A percentile compares a stretch with the other conserved stretches of the same genome.
Evolutionary conservation across 2,888 invertebrate genomes (phyloP).

Genomic region (Hemithea aestivaria): DNA sequence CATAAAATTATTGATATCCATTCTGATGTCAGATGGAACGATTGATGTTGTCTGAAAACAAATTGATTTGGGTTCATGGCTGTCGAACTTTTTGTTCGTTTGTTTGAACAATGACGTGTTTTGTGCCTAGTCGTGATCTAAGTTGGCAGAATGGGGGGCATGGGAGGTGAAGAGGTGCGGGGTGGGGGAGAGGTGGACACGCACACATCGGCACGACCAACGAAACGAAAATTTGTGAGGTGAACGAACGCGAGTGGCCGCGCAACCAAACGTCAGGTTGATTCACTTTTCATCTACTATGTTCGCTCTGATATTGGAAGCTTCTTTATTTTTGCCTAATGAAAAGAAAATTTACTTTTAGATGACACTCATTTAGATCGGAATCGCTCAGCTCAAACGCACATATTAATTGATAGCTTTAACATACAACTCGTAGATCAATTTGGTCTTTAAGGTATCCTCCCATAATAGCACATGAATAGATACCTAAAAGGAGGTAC

Average conservation of each 20-base stretch:
- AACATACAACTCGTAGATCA: too few relatives aligned
- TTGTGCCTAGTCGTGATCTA: slow-evolving; percentile 56
- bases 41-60: slow-evolving; percentile 34
- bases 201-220: slow-evolving; percentile 62
- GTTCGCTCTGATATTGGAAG: slow-evolving; percentile 55
- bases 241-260: slow-evolving; percentile 75
- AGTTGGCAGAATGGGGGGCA: slow-evolving; percentile 59
- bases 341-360: slow-evolving; percentile 56
- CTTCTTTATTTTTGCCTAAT: slow-evolving; percentile 49
- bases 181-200: slow-evolving; percentile 38
- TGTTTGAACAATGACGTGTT: slow-evolving; percentile 44
- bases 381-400: too few relatives aligned
- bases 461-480: too few relatives aligned
- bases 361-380: slow-evolving; percentile 8
- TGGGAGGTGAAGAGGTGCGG: slow-evolving; percentile 26
- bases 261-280: slow-evolving; percentile 70
- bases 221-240: slow-evolving; percentile 78
- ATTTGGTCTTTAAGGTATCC: too few relatives aligned
- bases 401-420: too few relatives aligned
- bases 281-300: slow-evolving; percentile 77
- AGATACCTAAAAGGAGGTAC: too few relatives aligned
- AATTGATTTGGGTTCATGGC: slow-evolving; percentile 28
- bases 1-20: slow-evolving; percentile 32
- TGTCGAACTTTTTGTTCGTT: slow-evolving; percentile 37
- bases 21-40: slow-evolving; percentile 25